A percentile compares a stretch with the other conserved stretches of the same genome.
Conservation (phyloP, 1,140 invertebrate genomes). For the Zaprionus taronus region DNA sequence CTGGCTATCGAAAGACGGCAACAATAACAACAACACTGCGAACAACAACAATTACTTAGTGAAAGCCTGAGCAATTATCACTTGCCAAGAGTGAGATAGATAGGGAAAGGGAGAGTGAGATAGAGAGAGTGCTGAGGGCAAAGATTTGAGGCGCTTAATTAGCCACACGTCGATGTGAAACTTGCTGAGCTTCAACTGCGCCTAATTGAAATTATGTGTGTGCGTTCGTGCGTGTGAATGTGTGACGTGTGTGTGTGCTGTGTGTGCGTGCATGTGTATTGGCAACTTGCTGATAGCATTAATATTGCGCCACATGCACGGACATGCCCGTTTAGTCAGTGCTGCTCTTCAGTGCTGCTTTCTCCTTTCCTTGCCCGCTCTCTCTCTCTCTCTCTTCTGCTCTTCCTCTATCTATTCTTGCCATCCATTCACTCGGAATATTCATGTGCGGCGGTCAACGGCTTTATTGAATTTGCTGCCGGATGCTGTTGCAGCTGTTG, state of each 20-base stretch:
- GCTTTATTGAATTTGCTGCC: conserved; percentile 72
- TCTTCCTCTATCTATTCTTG: conserved; percentile 1
- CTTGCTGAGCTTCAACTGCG: conserved; percentile 38
- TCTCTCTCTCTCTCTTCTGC: not conserved
- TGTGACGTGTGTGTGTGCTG: not conserved
- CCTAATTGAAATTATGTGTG: conserved; percentile 69
- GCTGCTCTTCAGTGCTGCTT: conserved; percentile 2
- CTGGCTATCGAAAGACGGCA: conserved; percentile 55
- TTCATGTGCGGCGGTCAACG: conserved; percentile 58
- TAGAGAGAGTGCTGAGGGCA: conserved; percentile 11
- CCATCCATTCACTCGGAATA: conserved; percentile 41
- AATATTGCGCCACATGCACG: conserved; percentile 63
- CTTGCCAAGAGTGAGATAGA: conserved; percentile 23
- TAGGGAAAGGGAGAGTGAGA: not conserved
- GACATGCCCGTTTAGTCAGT: conserved; percentile 31
- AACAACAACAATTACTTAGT: conserved; percentile 16
- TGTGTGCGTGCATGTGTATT: conserved; percentile 14
- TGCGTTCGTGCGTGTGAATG: conserved; percentile 18
- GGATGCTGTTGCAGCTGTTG: conserved; percentile 59
- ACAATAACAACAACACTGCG: conserved; percentile 12
- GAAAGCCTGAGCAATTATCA: conserved; percentile 55
- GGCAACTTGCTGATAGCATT: conserved; percentile 48
- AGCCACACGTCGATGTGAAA: conserved; percentile 52
- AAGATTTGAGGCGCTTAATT: conserved; percentile 63
- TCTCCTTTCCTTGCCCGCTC: not conserved